Conservation (phyloP, 1,140 invertebrate species). For the Drosophila kanapiae region DNA sequence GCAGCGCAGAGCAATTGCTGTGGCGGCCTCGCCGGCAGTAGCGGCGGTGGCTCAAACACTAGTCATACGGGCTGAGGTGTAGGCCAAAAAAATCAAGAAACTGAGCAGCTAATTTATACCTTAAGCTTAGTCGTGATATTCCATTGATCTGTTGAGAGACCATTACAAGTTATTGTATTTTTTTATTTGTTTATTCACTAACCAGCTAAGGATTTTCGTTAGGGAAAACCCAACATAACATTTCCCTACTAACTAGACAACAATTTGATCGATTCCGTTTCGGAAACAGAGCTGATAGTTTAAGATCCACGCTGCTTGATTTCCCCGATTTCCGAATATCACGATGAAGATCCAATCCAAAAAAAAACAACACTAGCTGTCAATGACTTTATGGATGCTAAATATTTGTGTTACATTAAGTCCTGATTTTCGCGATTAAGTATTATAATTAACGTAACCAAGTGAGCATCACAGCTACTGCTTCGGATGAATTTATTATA, state of each 20-base stretch:
- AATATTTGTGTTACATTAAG: slow-evolving; percentile 75
- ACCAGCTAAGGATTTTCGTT: slow-evolving; percentile 3
- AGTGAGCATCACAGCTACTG: slow-evolving; percentile 52
- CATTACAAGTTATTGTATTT: slow-evolving; percentile 4
- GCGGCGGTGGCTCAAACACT: slow-evolving; percentile 50
- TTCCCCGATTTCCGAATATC: slow-evolving; percentile 20
- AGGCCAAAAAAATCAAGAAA: slow-evolving; percentile 12
- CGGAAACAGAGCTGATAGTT: slow-evolving; percentile 13
- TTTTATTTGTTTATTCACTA: background rate
- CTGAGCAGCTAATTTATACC: slow-evolving; percentile 44
- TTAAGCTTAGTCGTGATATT: slow-evolving; percentile 50
- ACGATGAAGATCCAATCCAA: slow-evolving; percentile 34
- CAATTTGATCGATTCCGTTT: slow-evolving; percentile 10
- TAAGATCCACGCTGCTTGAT: background rate
- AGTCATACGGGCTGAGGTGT: slow-evolving; percentile 67
- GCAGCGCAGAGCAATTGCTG: slow-evolving; percentile 79
- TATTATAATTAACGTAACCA: slow-evolving; percentile 56
- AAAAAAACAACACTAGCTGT: slow-evolving; percentile 36
- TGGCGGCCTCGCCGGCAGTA: slow-evolving; percentile 48
- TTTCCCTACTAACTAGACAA: background rate
- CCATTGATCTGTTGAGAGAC: slow-evolving; percentile 30
- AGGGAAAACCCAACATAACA: background rate
- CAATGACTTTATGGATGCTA: slow-evolving; percentile 80
- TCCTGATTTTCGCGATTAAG: slow-evolving; percentile 63
- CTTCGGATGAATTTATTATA: slow-evolving; percentile 46